Conservation (phyloP, 2,888 invertebrate species). For the Meghimatium bilineatum region DNA sequence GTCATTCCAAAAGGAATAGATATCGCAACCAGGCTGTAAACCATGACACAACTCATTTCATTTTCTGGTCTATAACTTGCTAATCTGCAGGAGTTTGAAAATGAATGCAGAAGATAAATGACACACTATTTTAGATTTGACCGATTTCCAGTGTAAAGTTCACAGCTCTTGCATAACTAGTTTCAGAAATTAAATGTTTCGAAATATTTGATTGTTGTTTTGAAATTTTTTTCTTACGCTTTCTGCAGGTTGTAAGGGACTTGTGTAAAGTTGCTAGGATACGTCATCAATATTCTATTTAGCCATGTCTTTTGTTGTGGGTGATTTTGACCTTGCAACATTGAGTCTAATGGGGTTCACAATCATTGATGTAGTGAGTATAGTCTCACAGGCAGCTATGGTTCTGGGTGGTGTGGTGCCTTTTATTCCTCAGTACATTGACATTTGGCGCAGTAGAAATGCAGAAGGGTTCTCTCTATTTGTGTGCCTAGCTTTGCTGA, state of each 20-base stretch:
- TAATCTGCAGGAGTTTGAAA: too few relatives aligned
- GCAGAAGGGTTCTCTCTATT: slow-evolving; percentile 97
- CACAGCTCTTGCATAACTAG: too few relatives aligned
- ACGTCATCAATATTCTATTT: background rate
- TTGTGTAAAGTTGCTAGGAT: background rate
- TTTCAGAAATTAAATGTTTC: too few relatives aligned
- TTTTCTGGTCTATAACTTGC: too few relatives aligned
- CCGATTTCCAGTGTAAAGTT: too few relatives aligned
- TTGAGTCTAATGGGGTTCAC: slow-evolving; percentile 50
- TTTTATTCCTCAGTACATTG: slow-evolving; percentile 95
- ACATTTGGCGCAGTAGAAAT: slow-evolving; percentile 92
- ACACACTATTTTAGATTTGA: too few relatives aligned
- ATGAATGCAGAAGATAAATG: too few relatives aligned
- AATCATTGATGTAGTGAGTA: slow-evolving; percentile 45
- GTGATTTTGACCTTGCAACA: slow-evolving; percentile 60
- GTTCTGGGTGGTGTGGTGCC: slow-evolving; percentile 96
- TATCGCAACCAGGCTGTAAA: too few relatives aligned
- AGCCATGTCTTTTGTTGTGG: background rate
- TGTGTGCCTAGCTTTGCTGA: slow-evolving; percentile 94
- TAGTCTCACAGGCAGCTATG: slow-evolving; percentile 82
- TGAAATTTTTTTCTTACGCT: background rate
- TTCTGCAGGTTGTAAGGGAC: background rate
- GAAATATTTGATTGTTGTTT: too few relatives aligned
- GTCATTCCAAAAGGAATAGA: too few relatives aligned
- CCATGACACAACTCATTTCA: too few relatives aligned